phyloP scores from a whole-genome alignment of 2,113 vertebrate species.

The Nanorana parkeri region DNA sequence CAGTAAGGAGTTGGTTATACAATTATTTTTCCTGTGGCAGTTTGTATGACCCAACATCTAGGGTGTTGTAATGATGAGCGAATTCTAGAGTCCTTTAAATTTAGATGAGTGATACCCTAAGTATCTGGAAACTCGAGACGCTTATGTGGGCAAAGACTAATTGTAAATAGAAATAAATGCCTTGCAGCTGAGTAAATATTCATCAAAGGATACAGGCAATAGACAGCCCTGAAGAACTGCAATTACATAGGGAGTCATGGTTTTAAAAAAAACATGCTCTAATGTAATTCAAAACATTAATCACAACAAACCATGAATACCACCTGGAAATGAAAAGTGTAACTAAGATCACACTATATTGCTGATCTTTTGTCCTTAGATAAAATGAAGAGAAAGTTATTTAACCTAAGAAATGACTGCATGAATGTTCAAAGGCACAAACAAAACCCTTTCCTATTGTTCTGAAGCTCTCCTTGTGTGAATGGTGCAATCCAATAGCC shows the following conservation, averaged over 20 bases:
- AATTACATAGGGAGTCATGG: conserved; percentile 55
- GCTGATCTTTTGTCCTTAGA: background rate
- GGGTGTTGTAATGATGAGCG: conserved; percentile 28
- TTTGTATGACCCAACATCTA: conserved; percentile 46
- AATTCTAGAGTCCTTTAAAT: conserved; percentile 46
- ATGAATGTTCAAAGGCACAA: background rate
- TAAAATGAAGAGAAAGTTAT: background rate
- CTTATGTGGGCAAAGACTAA: conserved; percentile 21
- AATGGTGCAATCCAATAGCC: too few relatives aligned
- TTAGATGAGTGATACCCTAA: conserved; percentile 40
- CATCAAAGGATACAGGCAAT: conserved; percentile 22
- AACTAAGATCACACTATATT: background rate
- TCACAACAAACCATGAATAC: background rate
- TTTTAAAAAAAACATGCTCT: conserved; percentile 53
- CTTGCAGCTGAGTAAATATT: conserved; percentile 70
- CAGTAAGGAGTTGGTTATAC: too few relatives aligned
- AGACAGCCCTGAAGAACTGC: conserved; percentile 52
- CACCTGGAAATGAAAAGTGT: conserved; percentile 43
- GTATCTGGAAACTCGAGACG: conserved; percentile 57
- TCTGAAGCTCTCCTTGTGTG: background rate
- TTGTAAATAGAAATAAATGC: conserved; percentile 51
- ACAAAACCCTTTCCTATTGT: background rate
- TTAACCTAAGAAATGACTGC: background rate
- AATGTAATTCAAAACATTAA: conserved; percentile 24
- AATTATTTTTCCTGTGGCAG: background rate